These are phyloP conservation scores for Sparidentex hasta DNA, from an alignment of 2,797 vertebrate genomes.

Conservation along the genomic window DNA sequence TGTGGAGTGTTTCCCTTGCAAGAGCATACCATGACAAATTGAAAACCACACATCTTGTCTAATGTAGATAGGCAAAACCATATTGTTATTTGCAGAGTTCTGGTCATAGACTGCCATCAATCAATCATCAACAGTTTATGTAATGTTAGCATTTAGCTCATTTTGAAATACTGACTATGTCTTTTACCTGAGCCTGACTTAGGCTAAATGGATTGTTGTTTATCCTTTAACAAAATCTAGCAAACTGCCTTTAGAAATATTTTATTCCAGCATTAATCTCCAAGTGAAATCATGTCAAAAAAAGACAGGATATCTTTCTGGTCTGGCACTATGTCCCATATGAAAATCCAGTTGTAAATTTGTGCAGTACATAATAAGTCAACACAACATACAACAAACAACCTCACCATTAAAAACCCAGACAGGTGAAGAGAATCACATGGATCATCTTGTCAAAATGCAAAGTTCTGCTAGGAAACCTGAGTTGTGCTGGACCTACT, in stretches of 20 bases:
- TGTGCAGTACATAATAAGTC: neutral
- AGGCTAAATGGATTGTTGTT: neutral
- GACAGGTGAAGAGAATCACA: no score
- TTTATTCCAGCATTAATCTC: neutral
- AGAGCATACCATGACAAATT: neutral
- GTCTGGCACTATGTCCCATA: no score
- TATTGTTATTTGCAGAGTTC: neutral
- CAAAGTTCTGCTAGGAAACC: no score
- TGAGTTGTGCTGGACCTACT: no score
- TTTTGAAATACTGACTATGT: neutral
- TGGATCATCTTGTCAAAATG: no score
- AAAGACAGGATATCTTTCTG: neutral
- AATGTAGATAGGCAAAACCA: neutral
- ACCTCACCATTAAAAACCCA: no score
- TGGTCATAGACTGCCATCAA: neutral
- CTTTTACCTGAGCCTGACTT: neutral
- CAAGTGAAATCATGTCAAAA: neutral
- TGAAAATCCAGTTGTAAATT: neutral
- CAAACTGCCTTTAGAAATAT: neutral
- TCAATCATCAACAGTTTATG: neutral
- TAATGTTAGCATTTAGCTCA: neutral
- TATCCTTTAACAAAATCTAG: neutral
- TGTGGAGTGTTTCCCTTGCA: neutral
- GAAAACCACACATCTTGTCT: constrained; percentile 3
- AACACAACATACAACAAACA: neutral